Percentiles rank a stretch among this genome's conserved stretches.
Evolutionary conservation across 2,797 vertebrate species (phyloP).

Genomic region (Myripristis jacobus): DNA sequence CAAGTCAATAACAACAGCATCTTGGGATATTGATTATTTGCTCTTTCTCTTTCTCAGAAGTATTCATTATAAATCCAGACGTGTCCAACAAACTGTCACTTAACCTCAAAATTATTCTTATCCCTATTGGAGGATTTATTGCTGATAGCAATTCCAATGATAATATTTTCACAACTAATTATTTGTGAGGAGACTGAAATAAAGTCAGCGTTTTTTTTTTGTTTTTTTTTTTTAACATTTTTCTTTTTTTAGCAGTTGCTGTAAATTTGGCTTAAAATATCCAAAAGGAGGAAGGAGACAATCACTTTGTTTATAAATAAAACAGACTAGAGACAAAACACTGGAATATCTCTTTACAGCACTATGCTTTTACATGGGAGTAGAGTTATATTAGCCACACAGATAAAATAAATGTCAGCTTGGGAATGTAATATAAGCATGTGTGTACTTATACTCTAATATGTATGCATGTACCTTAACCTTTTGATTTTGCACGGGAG

Average conservation of each 20-base stretch:
- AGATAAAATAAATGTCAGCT: background rate
- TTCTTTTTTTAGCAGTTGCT: background rate
- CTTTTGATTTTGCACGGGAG: conserved; percentile 21
- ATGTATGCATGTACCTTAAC: conserved; percentile 22
- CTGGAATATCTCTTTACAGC: background rate
- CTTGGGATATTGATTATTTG: background rate
- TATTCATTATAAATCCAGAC: background rate
- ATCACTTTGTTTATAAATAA: background rate
- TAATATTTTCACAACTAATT: no score
- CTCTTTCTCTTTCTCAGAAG: background rate
- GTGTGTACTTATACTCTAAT: background rate
- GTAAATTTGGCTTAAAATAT: background rate
- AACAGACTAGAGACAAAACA: background rate
- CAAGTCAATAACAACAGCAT: no score
- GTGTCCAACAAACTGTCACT: background rate
- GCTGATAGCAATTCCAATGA: no score
- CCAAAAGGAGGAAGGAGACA: background rate
- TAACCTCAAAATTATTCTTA: background rate
- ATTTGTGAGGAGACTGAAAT: no score
- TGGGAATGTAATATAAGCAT: no score
- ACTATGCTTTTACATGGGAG: background rate
- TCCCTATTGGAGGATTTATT: background rate
- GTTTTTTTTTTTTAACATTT: no score
- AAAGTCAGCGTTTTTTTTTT: no score
- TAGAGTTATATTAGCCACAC: background rate